Percentiles rank a stretch among this genome's conserved stretches.
These are phyloP conservation scores for Stenolophus ochropezus DNA, from an alignment of 2,888 invertebrate genomes.

Conservation along the genomic window DNA sequence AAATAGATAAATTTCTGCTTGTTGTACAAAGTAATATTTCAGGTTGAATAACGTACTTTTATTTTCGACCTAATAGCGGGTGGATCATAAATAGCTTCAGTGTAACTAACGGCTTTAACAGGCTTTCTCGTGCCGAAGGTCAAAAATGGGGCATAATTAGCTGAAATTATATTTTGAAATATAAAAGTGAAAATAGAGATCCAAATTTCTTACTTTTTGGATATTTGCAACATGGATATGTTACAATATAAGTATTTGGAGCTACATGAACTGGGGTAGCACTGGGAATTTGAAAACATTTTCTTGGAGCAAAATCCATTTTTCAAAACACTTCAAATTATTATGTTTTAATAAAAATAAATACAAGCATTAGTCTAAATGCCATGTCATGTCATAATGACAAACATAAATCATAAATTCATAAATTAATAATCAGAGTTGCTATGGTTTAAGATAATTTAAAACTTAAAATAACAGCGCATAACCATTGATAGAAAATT, in stretches of 20 bases:
- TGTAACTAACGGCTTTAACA: not conserved
- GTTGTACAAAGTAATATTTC: too few relatives aligned
- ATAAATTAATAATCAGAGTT: not conserved
- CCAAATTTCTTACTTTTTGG: constrained; percentile 12
- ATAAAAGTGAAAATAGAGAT: not conserved
- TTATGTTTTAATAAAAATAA: not conserved
- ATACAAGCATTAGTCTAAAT: not conserved
- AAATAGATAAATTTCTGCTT: too few relatives aligned
- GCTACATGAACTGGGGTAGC: constrained; percentile 62
- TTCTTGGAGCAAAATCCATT: constrained; percentile 63
- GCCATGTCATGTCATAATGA: not conserved
- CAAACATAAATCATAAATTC: too few relatives aligned
- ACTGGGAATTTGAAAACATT: constrained; percentile 49
- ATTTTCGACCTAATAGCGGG: constrained; percentile 29
- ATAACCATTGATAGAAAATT: too few relatives aligned
- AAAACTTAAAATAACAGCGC: too few relatives aligned
- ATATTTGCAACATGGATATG: constrained; percentile 12
- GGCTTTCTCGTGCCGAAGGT: constrained; percentile 59
- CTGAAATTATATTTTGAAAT: too few relatives aligned
- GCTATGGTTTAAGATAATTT: not conserved
- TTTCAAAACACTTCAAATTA: constrained; percentile 16
- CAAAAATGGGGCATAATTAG: constrained; percentile 64
- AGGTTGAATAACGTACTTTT: constrained; percentile 31
- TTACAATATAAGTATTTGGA: constrained; percentile 63
- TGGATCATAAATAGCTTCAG: constrained; percentile 36